A percentile compares a stretch with the other conserved stretches of the same genome.
These are phyloP conservation scores for Watsonalla binaria DNA, from an alignment of 2,888 invertebrate species.

Conservation along the genomic window DNA sequence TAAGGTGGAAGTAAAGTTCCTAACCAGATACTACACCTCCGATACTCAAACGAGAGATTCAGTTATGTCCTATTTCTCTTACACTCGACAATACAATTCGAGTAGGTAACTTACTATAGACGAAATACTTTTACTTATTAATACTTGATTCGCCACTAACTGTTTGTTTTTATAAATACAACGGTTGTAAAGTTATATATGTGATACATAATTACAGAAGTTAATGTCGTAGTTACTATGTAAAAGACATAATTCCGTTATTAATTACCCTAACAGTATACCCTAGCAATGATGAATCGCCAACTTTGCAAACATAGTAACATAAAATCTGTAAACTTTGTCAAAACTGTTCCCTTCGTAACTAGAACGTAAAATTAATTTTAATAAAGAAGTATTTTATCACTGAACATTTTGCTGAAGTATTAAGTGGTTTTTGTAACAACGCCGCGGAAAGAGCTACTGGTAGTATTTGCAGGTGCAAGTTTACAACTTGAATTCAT, in stretches of 20 bases:
- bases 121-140: no score
- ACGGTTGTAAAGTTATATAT: no score
- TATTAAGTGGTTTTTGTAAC: slow-evolving; percentile 17
- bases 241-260: not conserved
- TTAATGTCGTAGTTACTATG: no score
- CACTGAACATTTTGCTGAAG: slow-evolving; percentile 13
- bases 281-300: not conserved
- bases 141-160: no score
- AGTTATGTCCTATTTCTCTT: no score
- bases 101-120: no score
- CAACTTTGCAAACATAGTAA: slow-evolving; percentile 3
- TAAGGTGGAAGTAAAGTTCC: no score
- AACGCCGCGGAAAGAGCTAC: slow-evolving; percentile 3
- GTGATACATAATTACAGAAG: no score
- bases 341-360: slow-evolving; percentile 4
- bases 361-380: not conserved
- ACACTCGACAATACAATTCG: no score
- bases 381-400: slow-evolving; percentile 4
- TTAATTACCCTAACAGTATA: not conserved
- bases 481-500: slow-evolving; percentile 16
- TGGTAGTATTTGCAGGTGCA: slow-evolving; percentile 12
- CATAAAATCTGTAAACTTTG: slow-evolving; percentile 1
- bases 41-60: no score
- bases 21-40: no score
- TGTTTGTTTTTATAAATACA: no score